Percentiles rank a stretch among this genome's conserved stretches.
phyloP scores from a whole-genome alignment of 2,113 vertebrate species.

The Archocentrus centrarchus region DNA sequence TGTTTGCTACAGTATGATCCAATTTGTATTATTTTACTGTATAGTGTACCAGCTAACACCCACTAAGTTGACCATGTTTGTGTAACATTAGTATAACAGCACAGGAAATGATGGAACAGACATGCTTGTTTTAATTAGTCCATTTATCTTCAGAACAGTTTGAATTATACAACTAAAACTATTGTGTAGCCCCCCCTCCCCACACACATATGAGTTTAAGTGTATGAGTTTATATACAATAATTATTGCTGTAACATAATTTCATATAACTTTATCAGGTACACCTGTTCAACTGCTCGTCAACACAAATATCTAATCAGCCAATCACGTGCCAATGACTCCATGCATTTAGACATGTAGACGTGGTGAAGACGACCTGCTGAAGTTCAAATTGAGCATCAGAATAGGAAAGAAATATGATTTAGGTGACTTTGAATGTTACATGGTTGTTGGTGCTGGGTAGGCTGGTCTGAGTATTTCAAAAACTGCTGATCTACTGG shows the following conservation, averaged over 20 bases:
- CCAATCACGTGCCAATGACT: not conserved
- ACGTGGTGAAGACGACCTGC: not conserved
- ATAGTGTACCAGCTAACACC: not conserved
- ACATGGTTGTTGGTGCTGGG: no score
- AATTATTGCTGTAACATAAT: not conserved
- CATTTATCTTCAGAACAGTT: no score
- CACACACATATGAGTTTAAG: no score
- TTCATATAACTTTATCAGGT: not conserved
- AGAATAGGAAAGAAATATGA: no score
- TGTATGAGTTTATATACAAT: not conserved
- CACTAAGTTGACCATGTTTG: not conserved
- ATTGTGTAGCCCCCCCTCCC: no score
- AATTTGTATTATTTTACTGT: not conserved
- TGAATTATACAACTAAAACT: no score
- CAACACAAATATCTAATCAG: not conserved
- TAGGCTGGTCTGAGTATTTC: no score
- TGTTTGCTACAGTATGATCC: not conserved
- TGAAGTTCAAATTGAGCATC: no score
- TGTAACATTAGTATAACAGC: not conserved
- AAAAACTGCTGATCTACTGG: no score
- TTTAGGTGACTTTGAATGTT: no score
- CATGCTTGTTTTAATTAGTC: no score
- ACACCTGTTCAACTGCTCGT: not conserved
- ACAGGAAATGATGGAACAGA: not conserved
- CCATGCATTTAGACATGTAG: not conserved